Base-by-base conservation (phyloP, 2,113 vertebrate genomes). In the Uropsilus gracilis region DNA sequence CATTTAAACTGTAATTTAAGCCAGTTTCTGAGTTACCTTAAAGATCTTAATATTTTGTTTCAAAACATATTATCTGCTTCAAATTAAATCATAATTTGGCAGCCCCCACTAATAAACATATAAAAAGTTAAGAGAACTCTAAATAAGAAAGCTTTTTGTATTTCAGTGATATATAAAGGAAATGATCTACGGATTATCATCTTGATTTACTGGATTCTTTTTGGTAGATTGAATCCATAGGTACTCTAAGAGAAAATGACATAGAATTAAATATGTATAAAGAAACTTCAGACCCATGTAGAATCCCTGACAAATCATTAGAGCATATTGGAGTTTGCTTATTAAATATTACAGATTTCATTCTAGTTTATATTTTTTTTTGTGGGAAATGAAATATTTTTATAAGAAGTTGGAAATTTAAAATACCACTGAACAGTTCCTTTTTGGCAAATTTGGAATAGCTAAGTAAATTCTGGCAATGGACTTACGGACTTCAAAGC, bases 11-110 rank as follows among this genome's bases (percentile, higher is more conserved):
- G 92, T 96, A 96, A 73, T 93, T 97, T 95, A 96, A 97, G 96
- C 96, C 95, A 97, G 90, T 88, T 75, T 68, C 4, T 97, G 94
- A 97, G 92, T 96, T 96, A 96, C 95, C 50, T 30, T 24, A 86
- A 96, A 94, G 26, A 69, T 96, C 76, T 96, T 96, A 96, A 94
- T 77, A 86, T 93, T 86, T 78, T 95, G 37, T 85, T 92, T 95
- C 91, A 95, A 97, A 96, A 64, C 95, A n/a, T 88, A 86, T 96
- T 87, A 71, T 89, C 69, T 53, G 64, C 48, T 98, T 92, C 85
- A 97, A 97, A 96, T 98, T 96, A 97, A 97, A 94, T 59, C 89
- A 57, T 96, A 95, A 98, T 97, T 97, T 97, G 97, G 89, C 89
- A 95, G 75, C 88, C 82, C 89, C 28, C 42, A 96, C 91, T 90